Conservation (phyloP, 2,113 vertebrate genomes). For the Nothoprocta pentlandii region DNA sequence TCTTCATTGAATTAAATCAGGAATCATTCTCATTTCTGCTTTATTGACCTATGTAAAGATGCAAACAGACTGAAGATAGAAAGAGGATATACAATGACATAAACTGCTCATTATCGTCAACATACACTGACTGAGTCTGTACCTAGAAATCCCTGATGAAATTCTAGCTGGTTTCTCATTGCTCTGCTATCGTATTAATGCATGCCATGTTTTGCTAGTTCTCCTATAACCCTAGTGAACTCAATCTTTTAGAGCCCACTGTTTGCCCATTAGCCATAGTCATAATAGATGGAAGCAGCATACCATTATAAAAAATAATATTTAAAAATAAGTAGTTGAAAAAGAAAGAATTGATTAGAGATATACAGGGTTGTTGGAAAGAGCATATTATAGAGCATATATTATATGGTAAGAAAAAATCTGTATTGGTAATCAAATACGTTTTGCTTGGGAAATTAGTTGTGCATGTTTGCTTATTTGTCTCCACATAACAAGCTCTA, state of each 20-base stretch:
- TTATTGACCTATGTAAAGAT: neutral
- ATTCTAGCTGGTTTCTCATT: neutral
- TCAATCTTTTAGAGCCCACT: neutral
- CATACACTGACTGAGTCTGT: neutral
- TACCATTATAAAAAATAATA: neutral
- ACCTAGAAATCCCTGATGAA: neutral
- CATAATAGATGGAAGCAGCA: neutral
- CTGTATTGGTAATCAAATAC: neutral
- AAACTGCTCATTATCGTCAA: neutral
- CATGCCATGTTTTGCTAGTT: neutral
- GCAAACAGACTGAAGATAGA: neutral
- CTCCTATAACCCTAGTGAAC: neutral
- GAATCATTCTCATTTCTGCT: neutral
- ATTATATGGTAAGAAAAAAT: neutral
- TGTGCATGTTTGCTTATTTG: neutral
- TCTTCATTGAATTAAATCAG: neutral
- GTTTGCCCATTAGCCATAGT: fast-evolving
- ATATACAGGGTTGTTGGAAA: neutral
- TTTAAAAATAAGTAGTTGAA: neutral
- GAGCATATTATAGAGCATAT: neutral
- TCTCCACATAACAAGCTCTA: neutral
- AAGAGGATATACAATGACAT: neutral
- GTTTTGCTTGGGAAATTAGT: neutral
- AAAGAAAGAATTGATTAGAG: neutral
- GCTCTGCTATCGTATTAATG: neutral